Evolutionary conservation across 2,888 invertebrate species (phyloP), one percentile per base, ranked within the genome.

Genomic region (Tipula helvola): DNA sequence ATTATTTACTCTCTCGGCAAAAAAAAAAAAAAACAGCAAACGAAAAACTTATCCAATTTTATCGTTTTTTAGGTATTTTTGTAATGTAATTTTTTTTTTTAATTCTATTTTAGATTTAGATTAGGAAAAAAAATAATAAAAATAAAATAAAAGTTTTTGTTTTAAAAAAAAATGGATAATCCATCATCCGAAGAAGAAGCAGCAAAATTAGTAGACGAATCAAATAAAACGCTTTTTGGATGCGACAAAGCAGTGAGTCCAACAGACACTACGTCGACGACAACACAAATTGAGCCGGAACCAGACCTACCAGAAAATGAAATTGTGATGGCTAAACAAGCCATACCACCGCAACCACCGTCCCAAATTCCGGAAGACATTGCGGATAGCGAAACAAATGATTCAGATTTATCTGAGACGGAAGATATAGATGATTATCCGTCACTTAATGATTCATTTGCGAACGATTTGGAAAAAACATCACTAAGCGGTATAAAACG

Each of bases 101-200:
- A 71, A 71, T 71, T 71, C 71, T 71, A 71, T 71, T 71, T 71
- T 71, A 71, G 71, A 71, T 71, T 71, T 71, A 71, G 71, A 71
- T 71, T 71, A 71, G 71, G 28, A 71, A 71, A 71, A 71, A 28
- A 71, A 57, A 57, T 28, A 57, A 71, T 71, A 71, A 28, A 71
- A 71, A 71, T 12, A 71, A 71, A 71, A 18, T 7, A 71, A 71
- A 71, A 71, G 28, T 71, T 71, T 71, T 71, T 71, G 10, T 71
- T 71, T 57, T 47, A 10, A 7, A 28, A 39, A 71, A 71, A 71
- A 71, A 71, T 71, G 71, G 71, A 71, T 71, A 71, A 71, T 71
- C 71, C 71, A 71, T 71, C 71, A 71, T 71, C 71, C 28, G 71
- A 71, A 71, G 71, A 71, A 71, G 71, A 71, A 71, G 28, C 71